phyloP scores from a whole-genome alignment of 1,140 invertebrate genomes.

The Zaprionus kolodkinae region DNA sequence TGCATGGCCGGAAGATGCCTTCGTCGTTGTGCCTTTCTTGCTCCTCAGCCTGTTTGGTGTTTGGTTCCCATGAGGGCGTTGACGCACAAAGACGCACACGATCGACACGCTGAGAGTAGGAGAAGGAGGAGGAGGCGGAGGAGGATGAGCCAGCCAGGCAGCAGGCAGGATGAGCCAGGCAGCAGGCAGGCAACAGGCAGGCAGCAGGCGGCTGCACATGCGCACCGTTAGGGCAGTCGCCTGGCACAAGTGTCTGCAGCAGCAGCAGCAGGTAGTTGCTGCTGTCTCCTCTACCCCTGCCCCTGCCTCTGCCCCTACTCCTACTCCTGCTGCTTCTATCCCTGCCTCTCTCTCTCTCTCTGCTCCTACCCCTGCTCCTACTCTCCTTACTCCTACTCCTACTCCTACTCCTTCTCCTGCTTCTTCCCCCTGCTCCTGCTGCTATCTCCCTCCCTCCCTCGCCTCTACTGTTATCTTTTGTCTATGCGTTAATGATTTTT shows the following conservation, averaged over 20 bases:
- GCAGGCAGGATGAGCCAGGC: neutral
- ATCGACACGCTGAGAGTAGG: conserved; percentile 36
- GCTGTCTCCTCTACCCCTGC: conserved; percentile 19
- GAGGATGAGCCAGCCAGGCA: too few species aligned
- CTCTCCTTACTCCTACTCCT: neutral
- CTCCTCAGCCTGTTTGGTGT: conserved; percentile 13
- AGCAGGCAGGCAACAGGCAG: conserved; percentile 4
- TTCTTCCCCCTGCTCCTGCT: neutral
- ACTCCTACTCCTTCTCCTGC: neutral
- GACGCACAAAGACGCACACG: conserved; percentile 66
- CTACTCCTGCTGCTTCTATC: neutral
- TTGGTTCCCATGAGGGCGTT: conserved; percentile 81
- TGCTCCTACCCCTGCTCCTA: conserved; percentile 1
- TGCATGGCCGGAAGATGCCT: conserved; percentile 58
- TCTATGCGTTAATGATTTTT: conserved; percentile 82
- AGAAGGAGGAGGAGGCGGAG: conserved; percentile 12
- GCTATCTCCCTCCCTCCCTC: neutral
- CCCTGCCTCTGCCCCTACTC: neutral
- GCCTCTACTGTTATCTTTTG: conserved; percentile 71
- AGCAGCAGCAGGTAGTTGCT: conserved; percentile 31
- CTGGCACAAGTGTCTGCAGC: conserved; percentile 68
- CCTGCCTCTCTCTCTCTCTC: neutral
- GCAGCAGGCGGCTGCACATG: conserved; percentile 37
- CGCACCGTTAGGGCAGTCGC: conserved; percentile 73
- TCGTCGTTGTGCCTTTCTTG: neutral